Evolutionary conservation across 2,797 vertebrate species (phyloP).

Genomic region (Alcedo atthis): DNA sequence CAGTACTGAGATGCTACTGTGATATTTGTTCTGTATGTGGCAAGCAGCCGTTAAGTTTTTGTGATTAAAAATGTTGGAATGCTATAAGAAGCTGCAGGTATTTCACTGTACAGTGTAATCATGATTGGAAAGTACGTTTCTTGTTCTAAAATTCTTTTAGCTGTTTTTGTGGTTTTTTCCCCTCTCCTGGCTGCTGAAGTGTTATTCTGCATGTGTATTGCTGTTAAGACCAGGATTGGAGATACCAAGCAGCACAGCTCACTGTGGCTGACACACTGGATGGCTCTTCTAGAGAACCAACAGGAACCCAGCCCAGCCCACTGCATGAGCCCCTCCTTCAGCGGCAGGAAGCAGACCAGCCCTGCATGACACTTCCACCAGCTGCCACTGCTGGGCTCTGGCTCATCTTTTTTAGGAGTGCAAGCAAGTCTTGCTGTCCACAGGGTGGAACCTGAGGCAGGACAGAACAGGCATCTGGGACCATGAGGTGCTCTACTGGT

Average conservation of each 20-base stretch:
- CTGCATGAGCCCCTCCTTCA: constrained; percentile 65
- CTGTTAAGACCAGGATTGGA: not conserved
- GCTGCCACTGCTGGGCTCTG: not conserved
- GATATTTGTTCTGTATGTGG: not conserved
- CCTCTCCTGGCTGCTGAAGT: not conserved
- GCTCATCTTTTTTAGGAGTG: not conserved
- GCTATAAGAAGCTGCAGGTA: not conserved
- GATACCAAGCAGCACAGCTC: not conserved
- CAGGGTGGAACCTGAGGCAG: not conserved
- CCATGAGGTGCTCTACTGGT: not conserved
- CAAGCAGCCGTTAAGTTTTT: not conserved
- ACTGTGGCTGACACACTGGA: rapidly evolving
- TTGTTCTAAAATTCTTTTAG: not conserved
- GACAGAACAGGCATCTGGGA: not conserved
- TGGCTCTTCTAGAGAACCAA: not conserved
- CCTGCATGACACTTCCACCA: not conserved
- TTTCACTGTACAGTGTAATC: not conserved
- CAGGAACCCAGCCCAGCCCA: not conserved
- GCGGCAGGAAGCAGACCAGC: not conserved
- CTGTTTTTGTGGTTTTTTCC: not conserved
- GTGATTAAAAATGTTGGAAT: not conserved
- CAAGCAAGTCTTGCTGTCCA: not conserved
- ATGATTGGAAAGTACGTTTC: not conserved
- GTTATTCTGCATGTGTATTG: not conserved
- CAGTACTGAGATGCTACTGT: not conserved